Conservation (phyloP, 2,113 vertebrate genomes). For the Chelonoidis abingdonii region DNA sequence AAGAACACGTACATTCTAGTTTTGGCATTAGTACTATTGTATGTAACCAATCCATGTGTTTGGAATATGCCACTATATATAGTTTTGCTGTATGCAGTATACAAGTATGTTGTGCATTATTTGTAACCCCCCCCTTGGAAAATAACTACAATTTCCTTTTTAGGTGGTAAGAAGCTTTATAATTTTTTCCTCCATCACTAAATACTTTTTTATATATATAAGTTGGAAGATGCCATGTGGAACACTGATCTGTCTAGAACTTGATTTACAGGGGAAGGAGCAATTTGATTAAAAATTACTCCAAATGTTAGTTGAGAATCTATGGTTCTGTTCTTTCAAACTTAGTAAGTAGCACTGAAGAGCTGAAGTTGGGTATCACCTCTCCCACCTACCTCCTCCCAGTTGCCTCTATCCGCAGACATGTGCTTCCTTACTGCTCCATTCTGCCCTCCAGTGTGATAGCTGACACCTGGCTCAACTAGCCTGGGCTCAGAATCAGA, state of each 20-base stretch:
- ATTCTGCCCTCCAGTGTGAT: too few species aligned
- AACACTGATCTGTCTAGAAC: not conserved
- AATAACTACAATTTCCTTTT: not conserved
- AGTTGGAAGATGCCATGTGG: not conserved
- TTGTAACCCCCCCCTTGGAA: not conserved
- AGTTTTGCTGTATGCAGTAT: not conserved
- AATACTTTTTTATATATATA: not conserved
- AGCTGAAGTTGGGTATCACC: not conserved
- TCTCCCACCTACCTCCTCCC: not conserved
- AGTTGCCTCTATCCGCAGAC: not conserved
- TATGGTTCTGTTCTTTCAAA: not conserved
- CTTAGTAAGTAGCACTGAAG: not conserved
- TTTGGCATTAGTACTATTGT: not conserved
- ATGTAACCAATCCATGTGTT: not conserved
- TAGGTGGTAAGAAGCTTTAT: not conserved
- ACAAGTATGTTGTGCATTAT: not conserved
- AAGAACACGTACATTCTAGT: not conserved
- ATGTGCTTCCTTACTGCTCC: accelerated
- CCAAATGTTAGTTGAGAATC: not conserved
- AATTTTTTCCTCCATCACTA: not conserved
- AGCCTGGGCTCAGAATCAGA: not conserved
- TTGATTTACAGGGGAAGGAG: not conserved
- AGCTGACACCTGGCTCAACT: not conserved
- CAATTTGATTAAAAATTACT: not conserved
- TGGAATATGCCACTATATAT: not conserved